phyloP scores from a whole-genome alignment of 2,113 vertebrate species.

The Rhagologus leucostigma region DNA sequence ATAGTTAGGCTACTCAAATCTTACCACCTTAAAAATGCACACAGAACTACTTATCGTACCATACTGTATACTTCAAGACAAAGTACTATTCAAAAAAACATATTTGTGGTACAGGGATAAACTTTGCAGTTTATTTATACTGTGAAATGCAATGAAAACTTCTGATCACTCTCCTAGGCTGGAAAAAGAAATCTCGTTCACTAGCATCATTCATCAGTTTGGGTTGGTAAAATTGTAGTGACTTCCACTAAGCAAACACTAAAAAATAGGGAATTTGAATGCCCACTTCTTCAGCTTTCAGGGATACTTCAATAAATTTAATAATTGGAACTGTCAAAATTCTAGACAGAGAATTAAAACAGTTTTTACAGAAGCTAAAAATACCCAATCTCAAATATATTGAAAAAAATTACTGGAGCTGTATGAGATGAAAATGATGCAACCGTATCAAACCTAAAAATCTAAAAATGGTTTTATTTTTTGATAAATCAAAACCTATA shows the following conservation, averaged over 20 bases:
- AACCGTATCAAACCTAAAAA: conserved; percentile 71
- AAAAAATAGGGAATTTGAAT: conserved; percentile 68
- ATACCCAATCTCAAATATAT: conserved; percentile 52
- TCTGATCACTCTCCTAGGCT: conserved; percentile 60
- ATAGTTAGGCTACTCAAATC: conserved; percentile 65
- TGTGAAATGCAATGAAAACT: conserved; percentile 74
- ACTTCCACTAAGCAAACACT: conserved; percentile 64
- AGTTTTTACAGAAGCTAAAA: conserved; percentile 66
- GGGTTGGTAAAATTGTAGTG: conserved; percentile 62
- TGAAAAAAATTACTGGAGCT: conserved; percentile 53
- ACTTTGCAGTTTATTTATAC: conserved; percentile 74
- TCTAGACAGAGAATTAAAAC: conserved; percentile 62
- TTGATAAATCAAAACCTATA: conserved; percentile 71
- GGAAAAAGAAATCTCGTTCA: conserved; percentile 66
- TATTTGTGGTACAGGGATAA: conserved; percentile 74
- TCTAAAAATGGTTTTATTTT: conserved; percentile 66
- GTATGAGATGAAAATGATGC: conserved; percentile 74
- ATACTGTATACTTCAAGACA: conserved; percentile 63
- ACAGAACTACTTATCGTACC: conserved; percentile 66
- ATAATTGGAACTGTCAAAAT: conserved; percentile 55
- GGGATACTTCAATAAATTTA: conserved; percentile 54
- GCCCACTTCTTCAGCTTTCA: conserved; percentile 69
- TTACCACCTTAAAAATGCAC: conserved; percentile 69
- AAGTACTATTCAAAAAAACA: conserved; percentile 69
- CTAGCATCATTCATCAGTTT: conserved; percentile 57